These are phyloP conservation scores for Ichneumoninae sp. DNA, from an alignment of 2,888 invertebrate species.

Conservation along the genomic window DNA sequence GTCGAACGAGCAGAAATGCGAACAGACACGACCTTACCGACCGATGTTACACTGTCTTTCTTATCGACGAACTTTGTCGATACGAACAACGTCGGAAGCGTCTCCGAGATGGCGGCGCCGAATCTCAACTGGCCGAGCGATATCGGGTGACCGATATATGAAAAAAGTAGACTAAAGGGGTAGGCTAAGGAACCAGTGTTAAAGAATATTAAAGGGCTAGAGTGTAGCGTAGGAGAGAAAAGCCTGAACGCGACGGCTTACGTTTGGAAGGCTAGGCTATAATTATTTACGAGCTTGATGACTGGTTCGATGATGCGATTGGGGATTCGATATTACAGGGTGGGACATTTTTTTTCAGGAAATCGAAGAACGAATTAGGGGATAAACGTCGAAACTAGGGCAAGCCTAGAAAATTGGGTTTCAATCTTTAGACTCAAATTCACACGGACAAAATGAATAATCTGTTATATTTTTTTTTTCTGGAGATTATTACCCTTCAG, in stretches of 20 bases:
- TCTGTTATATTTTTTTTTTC: not conserved
- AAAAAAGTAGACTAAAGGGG: not conserved
- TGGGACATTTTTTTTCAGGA: not conserved
- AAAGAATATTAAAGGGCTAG: not conserved
- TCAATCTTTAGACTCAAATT: not conserved
- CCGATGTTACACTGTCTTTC: not conserved
- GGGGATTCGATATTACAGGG: not conserved
- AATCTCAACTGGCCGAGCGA: not conserved
- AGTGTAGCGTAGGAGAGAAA: not conserved
- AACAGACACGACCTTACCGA: not conserved
- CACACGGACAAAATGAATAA: not conserved
- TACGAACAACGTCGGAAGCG: not conserved
- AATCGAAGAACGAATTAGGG: not conserved
- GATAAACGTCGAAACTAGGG: not conserved
- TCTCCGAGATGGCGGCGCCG: not conserved
- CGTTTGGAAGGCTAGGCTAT: not conserved
- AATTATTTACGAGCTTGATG: not conserved
- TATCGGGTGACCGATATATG: not conserved
- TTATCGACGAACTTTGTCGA: not conserved
- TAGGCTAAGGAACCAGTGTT: not conserved
- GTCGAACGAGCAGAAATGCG: not conserved
- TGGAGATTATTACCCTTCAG: not conserved
- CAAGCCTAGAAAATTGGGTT: not conserved
- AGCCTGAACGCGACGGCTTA: not conserved
- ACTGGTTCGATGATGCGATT: not conserved